Percentiles rank a stretch among this genome's conserved stretches.
phyloP scores from a whole-genome alignment of 2,113 vertebrate species.

The Aegithalos caudatus region DNA sequence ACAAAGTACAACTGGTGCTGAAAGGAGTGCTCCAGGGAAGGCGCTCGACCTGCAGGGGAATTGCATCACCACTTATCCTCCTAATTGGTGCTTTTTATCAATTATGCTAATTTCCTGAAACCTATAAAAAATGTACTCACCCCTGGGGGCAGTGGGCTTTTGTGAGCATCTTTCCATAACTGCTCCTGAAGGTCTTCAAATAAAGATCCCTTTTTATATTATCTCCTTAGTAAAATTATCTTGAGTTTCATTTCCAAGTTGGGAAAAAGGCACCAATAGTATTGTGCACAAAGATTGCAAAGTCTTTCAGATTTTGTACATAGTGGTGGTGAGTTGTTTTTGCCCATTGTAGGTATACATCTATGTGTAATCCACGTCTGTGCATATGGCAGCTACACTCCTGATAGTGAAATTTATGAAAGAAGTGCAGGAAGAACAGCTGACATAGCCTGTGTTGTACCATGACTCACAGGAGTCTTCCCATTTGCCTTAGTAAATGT shows the following conservation, averaged over 20 bases:
- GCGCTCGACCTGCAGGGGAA: not conserved
- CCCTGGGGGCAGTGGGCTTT: not conserved
- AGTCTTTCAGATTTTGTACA: not conserved
- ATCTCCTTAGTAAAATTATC: not conserved
- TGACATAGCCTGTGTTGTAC: not conserved
- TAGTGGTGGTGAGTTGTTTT: not conserved
- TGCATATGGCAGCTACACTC: not conserved
- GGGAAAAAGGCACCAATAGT: not conserved
- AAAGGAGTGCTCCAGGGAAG: not conserved
- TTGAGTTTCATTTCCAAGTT: not conserved
- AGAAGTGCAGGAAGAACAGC: not conserved
- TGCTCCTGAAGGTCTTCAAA: not conserved
- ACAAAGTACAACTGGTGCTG: not conserved
- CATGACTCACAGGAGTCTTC: slow-evolving; percentile 23
- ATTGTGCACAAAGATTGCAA: not conserved
- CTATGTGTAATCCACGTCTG: not conserved
- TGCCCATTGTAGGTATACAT: not conserved
- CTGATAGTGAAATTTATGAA: not conserved
- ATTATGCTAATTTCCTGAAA: not conserved
- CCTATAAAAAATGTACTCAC: not conserved
- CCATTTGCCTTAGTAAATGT: not conserved
- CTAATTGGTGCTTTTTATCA: not conserved
- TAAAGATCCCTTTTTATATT: not conserved
- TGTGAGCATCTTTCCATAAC: not conserved
- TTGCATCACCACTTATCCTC: not conserved